Evolutionary conservation across 2,888 invertebrate species (phyloP).

Genomic region (Cerastis rubricosa): DNA sequence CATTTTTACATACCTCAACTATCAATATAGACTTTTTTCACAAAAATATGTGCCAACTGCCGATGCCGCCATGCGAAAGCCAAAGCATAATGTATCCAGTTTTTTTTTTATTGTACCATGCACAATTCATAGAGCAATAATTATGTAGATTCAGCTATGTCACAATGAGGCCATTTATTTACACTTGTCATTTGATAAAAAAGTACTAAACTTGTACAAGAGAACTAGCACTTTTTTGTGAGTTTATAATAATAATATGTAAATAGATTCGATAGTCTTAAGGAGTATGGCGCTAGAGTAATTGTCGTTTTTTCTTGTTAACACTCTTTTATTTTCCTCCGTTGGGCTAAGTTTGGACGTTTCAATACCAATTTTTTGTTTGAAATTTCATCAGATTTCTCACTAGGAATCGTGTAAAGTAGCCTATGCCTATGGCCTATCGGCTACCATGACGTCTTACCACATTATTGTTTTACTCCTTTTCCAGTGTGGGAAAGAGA

Average conservation of each 20-base stretch:
- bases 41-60: conserved; percentile 61
- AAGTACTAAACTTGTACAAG: conserved; percentile 36
- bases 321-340: background rate
- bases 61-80: conserved; percentile 41
- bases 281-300: conserved; percentile 8
- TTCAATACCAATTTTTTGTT: background rate
- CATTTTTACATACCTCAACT: conserved; percentile 32
- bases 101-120: conserved; percentile 55
- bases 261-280: conserved; percentile 35
- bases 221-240: conserved; percentile 48
- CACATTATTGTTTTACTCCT: too few species aligned
- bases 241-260: conserved; percentile 29
- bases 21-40: conserved; percentile 55
- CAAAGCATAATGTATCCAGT: conserved; percentile 47
- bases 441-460: too few species aligned
- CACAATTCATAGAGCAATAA: conserved; percentile 64
- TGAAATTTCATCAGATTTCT: background rate
- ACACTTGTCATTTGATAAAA: conserved; percentile 61
- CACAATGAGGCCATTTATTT: conserved; percentile 66
- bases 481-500: too few species aligned
- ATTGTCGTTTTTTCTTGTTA: background rate
- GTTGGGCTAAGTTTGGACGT: background rate
- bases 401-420: background rate
- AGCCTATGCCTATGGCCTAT: too few species aligned
- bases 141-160: conserved; percentile 62